These are phyloP conservation scores for Crenichthys baileyi DNA, from an alignment of 2,797 vertebrate genomes.

Conservation along the genomic window DNA sequence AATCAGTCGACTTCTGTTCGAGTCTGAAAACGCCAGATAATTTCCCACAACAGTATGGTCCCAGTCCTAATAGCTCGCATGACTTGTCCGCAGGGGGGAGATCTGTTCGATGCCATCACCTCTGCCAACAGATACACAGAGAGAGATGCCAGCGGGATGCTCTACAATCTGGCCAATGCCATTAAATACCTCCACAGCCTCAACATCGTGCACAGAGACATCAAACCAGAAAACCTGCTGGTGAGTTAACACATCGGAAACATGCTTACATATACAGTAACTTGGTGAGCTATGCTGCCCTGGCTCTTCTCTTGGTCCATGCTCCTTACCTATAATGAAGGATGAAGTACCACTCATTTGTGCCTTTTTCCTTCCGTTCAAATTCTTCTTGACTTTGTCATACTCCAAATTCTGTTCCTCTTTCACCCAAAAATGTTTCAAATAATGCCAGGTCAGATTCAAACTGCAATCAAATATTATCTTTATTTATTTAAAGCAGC, in stretches of 20 bases:
- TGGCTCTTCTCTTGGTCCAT: neutral
- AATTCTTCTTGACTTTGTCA: slow-evolving; percentile 3
- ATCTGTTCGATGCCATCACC: slow-evolving; percentile 98
- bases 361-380: slow-evolving; percentile 30
- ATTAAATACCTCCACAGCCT: slow-evolving; percentile 98
- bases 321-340: slow-evolving; percentile 55
- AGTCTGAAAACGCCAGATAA: slow-evolving; percentile 4
- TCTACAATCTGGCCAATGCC: slow-evolving; percentile 95
- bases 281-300: slow-evolving; percentile 11
- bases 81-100: slow-evolving; percentile 86
- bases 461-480: neutral
- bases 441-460: slow-evolving; percentile 3
- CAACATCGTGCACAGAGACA: slow-evolving; percentile 98
- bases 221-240: slow-evolving; percentile 97
- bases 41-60: slow-evolving; percentile 10
- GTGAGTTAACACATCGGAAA: slow-evolving; percentile 74
- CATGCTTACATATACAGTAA: neutral
- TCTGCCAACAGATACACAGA: slow-evolving; percentile 98
- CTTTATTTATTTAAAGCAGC: neutral
- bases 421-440: neutral
- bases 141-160: slow-evolving; percentile 96
- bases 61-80: slow-evolving; percentile 16
- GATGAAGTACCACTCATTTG: slow-evolving; percentile 30
- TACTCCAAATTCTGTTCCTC: neutral
- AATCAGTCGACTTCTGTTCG: slow-evolving; percentile 14